phyloP scores from a whole-genome alignment of 2,113 vertebrate species.

The Tapirus terrestris region DNA sequence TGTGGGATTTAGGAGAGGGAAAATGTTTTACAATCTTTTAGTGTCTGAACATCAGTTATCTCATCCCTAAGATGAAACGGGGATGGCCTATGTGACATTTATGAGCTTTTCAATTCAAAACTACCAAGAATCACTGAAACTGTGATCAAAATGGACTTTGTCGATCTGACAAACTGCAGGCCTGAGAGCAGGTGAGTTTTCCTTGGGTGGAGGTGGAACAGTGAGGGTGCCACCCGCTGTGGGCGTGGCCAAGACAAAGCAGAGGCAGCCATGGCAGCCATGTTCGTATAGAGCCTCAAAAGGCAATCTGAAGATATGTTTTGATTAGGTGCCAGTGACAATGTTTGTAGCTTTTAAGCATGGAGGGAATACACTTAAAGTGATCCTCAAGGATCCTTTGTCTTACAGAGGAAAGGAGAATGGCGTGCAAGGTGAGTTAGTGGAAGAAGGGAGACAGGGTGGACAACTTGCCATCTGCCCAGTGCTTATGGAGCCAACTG shows the following conservation, averaged over 20 bases:
- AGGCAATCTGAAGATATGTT: background rate
- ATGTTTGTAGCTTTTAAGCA: background rate
- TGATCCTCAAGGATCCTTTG: background rate
- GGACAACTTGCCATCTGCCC: fast-evolving
- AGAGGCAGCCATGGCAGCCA: fast-evolving
- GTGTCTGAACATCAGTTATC: background rate
- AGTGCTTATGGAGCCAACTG: background rate
- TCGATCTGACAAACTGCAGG: fast-evolving
- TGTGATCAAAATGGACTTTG: background rate
- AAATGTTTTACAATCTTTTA: background rate
- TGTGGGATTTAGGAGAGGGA: background rate
- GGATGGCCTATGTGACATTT: too few species aligned
- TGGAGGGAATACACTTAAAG: background rate
- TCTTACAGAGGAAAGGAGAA: background rate
- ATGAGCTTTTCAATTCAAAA: background rate
- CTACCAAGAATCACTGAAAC: background rate
- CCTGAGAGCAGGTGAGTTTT: background rate
- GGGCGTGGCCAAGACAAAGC: background rate
- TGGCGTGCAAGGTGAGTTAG: background rate
- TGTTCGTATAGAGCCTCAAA: background rate
- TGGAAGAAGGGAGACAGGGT: background rate
- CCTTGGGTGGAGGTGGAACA: too few species aligned
- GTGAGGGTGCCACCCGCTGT: too few species aligned
- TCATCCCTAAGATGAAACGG: background rate
- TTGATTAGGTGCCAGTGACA: background rate